phyloP scores from a whole-genome alignment of 2,888 invertebrate genomes.

The Ophioninae sp. region DNA sequence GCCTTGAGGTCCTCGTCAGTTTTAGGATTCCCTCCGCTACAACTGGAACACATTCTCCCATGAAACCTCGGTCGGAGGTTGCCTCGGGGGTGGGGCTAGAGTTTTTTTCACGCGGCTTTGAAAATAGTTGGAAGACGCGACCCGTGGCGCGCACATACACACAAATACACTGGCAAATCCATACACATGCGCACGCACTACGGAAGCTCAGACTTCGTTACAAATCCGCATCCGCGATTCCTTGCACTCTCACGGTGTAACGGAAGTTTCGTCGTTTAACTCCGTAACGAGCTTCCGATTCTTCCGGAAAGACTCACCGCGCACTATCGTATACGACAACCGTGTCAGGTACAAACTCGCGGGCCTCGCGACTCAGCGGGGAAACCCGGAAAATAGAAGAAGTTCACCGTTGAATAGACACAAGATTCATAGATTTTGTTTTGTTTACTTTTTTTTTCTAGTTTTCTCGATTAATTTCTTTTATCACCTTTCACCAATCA shows the following conservation, averaged over 20 bases:
- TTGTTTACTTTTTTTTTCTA: conserved; percentile 10
- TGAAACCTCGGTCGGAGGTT: not conserved
- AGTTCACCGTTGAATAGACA: not conserved
- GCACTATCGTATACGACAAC: conserved; percentile 35
- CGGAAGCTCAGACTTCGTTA: conserved; percentile 17
- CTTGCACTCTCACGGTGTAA: conserved; percentile 18
- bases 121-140: conserved; percentile 45
- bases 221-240: conserved; percentile 3
- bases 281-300: conserved; percentile 20
- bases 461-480: conserved; percentile 3
- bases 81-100: not conserved
- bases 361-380: conserved; percentile 13
- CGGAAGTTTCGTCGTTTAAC: not conserved
- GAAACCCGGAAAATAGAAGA: not conserved
- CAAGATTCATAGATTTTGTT: conserved; percentile 20
- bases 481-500: conserved; percentile 57
- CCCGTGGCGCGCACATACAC: conserved; percentile 7
- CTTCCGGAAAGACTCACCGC: conserved; percentile 29
- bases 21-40: not conserved
- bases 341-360: conserved; percentile 47
- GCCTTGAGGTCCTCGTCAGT: not conserved
- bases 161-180: not conserved
- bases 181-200: conserved; percentile 6
- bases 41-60: conserved; percentile 14
- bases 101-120: conserved; percentile 34